These are phyloP conservation scores for Diarsia rubi DNA, from an alignment of 2,888 invertebrate genomes.

Conservation along the genomic window DNA sequence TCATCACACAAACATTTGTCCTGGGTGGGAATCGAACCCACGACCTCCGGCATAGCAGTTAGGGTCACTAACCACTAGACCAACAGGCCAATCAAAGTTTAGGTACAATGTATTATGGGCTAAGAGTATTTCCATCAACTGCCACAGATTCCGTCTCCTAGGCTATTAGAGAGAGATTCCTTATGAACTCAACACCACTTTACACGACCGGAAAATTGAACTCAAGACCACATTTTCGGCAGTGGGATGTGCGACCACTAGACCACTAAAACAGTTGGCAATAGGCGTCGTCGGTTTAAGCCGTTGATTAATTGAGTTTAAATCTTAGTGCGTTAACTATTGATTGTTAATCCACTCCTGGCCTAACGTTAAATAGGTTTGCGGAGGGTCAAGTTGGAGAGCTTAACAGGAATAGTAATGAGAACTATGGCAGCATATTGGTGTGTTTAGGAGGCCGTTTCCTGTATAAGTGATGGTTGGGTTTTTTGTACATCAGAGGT, in stretches of 20 bases:
- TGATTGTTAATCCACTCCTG: constrained; percentile 35
- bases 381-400: constrained; percentile 9
- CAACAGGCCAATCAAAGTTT: no score
- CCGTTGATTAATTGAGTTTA: constrained; percentile 40
- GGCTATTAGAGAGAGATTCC: neutral
- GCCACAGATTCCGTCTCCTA: neutral
- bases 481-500: constrained; percentile 13
- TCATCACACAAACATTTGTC: no score
- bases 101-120: no score
- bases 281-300: neutral
- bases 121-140: neutral
- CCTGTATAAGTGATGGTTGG: constrained; percentile 4
- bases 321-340: constrained; percentile 24
- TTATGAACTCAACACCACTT: neutral
- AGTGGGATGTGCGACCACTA: no score
- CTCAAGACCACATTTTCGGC: neutral
- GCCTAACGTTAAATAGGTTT: constrained; percentile 29
- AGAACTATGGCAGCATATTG: constrained; percentile 7
- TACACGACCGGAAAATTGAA: neutral
- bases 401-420: constrained; percentile 39
- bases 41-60: no score
- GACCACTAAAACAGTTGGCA: neutral
- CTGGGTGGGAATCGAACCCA: no score
- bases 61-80: no score
- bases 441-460: constrained; percentile 45